A percentile compares a stretch with the other conserved stretches of the same genome.
Evolutionary conservation across 53 echinoderm and acorn worm species (phyloP).

Genomic region (Holothuria leucospilota): DNA sequence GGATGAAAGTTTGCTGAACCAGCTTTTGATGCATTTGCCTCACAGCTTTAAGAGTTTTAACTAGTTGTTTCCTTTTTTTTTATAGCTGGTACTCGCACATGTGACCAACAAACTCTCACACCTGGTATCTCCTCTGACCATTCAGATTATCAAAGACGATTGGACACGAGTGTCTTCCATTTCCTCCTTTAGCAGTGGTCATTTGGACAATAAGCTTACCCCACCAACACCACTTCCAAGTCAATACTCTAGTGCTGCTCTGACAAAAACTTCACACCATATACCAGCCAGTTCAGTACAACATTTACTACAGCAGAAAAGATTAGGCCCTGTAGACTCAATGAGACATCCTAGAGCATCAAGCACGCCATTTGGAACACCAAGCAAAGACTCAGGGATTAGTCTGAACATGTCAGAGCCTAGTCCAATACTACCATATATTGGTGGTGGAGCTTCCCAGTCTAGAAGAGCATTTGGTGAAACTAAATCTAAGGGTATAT

Average conservation of each 20-base stretch:
- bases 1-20: too few relatives aligned
- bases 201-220: conserved; percentile 62
- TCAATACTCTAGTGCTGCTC: conserved; percentile 36
- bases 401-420: conserved; percentile 64
- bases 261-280: background rate
- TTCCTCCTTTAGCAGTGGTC: conserved; percentile 64
- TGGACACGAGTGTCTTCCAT: conserved; percentile 86
- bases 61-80: conserved; percentile 29
- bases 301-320: conserved; percentile 45
- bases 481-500: conserved; percentile 56
- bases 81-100: conserved; percentile 93
- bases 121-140: conserved; percentile 84
- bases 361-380: conserved; percentile 90
- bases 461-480: conserved; percentile 2
- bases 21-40: too few relatives aligned
- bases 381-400: conserved; percentile 80
- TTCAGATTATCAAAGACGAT: conserved; percentile 96
- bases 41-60: too few relatives aligned
- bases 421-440: conserved; percentile 42
- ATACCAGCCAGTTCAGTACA: background rate
- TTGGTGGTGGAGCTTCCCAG: conserved; percentile 9
- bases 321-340: conserved; percentile 44
- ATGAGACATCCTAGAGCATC: conserved; percentile 75
- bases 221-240: conserved; percentile 70
- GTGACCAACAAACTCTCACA: conserved; percentile 94